phyloP scores from a whole-genome alignment of 37 sponge, comb jelly and placozoan genomes.

The Halisarca cf. caerulea region DNA sequence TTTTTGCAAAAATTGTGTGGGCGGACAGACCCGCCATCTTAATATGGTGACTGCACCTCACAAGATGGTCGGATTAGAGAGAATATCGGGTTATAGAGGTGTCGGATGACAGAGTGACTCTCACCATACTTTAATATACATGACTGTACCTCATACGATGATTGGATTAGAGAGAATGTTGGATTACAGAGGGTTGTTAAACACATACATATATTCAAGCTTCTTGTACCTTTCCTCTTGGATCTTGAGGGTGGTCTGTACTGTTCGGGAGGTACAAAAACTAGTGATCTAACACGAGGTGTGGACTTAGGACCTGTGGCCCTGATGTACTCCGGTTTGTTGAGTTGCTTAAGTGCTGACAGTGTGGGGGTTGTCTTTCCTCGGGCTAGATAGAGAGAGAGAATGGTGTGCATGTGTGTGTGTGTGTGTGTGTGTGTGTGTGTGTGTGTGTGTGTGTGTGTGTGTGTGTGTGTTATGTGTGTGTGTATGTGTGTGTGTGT shows the following conservation, averaged over 20 bases:
- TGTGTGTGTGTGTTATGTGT: too few species aligned
- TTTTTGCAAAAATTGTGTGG: too few species aligned
- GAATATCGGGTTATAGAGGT: too few species aligned
- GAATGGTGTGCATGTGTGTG: too few species aligned
- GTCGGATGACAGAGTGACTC: too few species aligned
- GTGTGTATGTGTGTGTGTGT: too few species aligned
- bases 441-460: too few species aligned
- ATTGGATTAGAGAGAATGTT: not conserved
- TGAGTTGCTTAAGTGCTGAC: not conserved
- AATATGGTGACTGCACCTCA: too few species aligned
- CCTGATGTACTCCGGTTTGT: slow-evolving; percentile 37
- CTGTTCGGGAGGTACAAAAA: slow-evolving; percentile 64
- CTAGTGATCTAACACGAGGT: slow-evolving; percentile 55
- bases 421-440: too few species aligned
- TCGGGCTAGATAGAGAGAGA: slow-evolving; percentile 1
- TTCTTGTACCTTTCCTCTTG: slow-evolving; percentile 9
- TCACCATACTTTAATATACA: too few species aligned
- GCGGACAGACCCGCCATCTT: too few species aligned
- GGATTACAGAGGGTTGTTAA: not conserved
- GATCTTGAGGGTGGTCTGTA: slow-evolving; percentile 30
- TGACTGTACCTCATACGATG: not conserved
- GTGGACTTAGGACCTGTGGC: slow-evolving; percentile 76
- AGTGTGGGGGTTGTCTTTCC: not conserved
- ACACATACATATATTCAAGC: not conserved
- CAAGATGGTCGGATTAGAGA: too few species aligned